A percentile compares a stretch with the other conserved stretches of the same genome.
These are phyloP conservation scores for Vanessa atalanta DNA, from an alignment of 1,140 invertebrate genomes.

Conservation along the genomic window DNA sequence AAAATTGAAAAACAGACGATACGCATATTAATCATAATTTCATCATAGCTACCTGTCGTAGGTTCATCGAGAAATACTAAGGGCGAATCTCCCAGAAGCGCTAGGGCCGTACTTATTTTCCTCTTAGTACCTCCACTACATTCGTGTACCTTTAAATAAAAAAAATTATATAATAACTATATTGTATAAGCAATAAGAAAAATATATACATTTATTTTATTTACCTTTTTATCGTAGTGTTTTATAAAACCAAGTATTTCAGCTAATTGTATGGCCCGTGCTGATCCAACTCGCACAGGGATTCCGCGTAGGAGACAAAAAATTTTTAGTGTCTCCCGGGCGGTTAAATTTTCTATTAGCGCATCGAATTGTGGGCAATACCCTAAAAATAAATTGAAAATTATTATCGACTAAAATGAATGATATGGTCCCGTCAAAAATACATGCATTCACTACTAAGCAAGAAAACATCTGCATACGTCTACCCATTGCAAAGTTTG, in stretches of 20 bases:
- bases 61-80: slow-evolving; percentile 94
- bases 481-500: too few relatives aligned
- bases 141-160: slow-evolving; percentile 74
- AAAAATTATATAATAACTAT: not conserved
- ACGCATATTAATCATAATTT: not conserved
- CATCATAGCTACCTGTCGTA: slow-evolving; percentile 78
- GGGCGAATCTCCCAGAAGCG: slow-evolving; percentile 93
- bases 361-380: slow-evolving; percentile 91
- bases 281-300: slow-evolving; percentile 66
- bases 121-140: slow-evolving; percentile 97
- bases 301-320: slow-evolving; percentile 87
- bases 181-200: not conserved
- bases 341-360: slow-evolving; percentile 87
- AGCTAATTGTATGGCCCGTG: slow-evolving; percentile 59
- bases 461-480: too few relatives aligned
- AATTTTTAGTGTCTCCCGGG: slow-evolving; percentile 86
- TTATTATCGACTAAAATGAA: too few relatives aligned
- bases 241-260: slow-evolving; percentile 74
- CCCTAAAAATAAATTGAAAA: slow-evolving; percentile 65
- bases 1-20: too few relatives aligned
- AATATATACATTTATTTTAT: not conserved
- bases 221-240: slow-evolving; percentile 81
- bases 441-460: too few relatives aligned
- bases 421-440: too few relatives aligned
- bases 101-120: slow-evolving; percentile 96